Evolutionary conservation across 2,797 vertebrate genomes (phyloP).

Genomic region (Falco rusticolus): DNA sequence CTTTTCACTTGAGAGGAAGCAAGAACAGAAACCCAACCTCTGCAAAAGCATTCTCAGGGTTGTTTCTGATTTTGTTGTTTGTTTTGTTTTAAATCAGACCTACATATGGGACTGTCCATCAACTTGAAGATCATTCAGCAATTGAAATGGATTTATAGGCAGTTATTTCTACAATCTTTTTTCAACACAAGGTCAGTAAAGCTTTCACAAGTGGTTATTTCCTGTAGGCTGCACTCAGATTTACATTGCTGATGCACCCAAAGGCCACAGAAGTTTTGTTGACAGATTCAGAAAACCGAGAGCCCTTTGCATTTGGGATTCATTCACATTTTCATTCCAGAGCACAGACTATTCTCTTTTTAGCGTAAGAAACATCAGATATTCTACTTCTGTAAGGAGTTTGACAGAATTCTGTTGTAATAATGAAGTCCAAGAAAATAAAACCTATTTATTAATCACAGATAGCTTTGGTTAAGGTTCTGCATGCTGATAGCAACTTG

Average conservation of each 20-base stretch:
- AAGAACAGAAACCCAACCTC: background rate
- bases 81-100: background rate
- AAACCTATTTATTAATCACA: background rate
- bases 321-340: background rate
- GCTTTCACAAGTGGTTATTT: background rate
- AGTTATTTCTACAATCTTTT: background rate
- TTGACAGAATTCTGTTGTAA: background rate
- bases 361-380: background rate
- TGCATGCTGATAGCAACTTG: background rate
- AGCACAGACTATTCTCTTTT: background rate
- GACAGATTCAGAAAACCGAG: background rate
- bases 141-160: background rate
- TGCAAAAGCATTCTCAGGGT: background rate
- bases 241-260: background rate
- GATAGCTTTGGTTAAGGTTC: background rate
- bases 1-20: background rate
- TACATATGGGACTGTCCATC: background rate
- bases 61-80: background rate
- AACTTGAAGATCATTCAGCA: background rate
- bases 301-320: background rate
- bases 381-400: background rate
- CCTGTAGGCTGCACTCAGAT: background rate
- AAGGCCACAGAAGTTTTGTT: background rate
- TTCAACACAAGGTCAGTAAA: background rate
- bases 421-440: background rate